These are phyloP conservation scores for Sebastes diaconus DNA, from an alignment of 2,797 vertebrate genomes.

Conservation along the genomic window DNA sequence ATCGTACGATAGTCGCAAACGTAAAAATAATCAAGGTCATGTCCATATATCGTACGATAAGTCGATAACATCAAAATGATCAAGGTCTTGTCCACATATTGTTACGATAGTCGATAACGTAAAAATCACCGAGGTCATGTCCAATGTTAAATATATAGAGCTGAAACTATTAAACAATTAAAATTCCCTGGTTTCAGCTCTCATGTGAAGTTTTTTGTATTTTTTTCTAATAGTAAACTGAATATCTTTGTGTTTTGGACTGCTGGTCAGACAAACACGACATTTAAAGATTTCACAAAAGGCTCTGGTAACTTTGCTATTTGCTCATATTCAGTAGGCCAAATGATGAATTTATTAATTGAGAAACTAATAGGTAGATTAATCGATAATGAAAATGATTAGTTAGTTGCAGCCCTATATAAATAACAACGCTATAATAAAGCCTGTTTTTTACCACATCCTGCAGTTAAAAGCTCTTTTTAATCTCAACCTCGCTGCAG, in stretches of 20 bases:
- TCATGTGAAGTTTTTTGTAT: neutral
- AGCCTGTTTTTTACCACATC: neutral
- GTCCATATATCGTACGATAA: no score
- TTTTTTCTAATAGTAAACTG: neutral
- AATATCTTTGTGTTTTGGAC: neutral
- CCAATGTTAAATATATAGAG: neutral
- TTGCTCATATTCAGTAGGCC: neutral
- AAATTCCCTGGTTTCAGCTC: neutral
- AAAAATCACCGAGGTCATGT: neutral
- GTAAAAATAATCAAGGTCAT: accelerated
- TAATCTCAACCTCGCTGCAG: neutral
- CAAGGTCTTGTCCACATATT: no score
- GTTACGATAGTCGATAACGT: no score
- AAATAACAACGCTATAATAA: neutral
- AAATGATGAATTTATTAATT: neutral
- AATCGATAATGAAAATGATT: neutral
- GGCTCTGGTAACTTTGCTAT: neutral
- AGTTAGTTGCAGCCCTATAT: neutral
- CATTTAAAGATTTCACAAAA: neutral
- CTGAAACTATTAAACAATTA: neutral
- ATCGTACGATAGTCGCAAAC: accelerated
- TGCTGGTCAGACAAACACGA: neutral
- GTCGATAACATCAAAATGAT: no score
- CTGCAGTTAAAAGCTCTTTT: neutral
- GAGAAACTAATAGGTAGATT: neutral